Percentiles rank a stretch among this genome's conserved stretches.
Conservation (phyloP, 1,140 invertebrate species). For the Caenorhabditis inopinata region DNA sequence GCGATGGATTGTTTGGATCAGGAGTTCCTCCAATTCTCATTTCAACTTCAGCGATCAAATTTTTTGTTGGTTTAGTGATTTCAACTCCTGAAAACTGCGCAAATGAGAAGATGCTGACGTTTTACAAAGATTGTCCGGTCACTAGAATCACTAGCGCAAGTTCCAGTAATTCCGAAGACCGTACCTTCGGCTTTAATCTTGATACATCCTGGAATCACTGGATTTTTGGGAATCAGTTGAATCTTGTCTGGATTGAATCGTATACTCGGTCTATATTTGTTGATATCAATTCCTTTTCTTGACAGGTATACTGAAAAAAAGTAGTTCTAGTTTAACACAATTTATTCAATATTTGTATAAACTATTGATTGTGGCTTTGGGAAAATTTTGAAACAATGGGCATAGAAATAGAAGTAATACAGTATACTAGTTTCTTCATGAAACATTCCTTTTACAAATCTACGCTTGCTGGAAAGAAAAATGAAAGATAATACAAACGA, state of each 20-base stretch:
- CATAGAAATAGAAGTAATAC: too few species aligned
- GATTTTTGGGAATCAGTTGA: conserved; percentile 65
- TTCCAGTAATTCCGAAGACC: too few species aligned
- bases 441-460: too few species aligned
- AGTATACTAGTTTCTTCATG: too few species aligned
- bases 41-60: conserved; percentile 64
- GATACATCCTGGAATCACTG: conserved; percentile 65
- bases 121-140: too few species aligned
- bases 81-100: conserved; percentile 53
- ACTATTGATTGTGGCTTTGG: too few species aligned
- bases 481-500: too few species aligned
- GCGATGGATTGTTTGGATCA: conserved; percentile 64
- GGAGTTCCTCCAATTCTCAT: conserved; percentile 66
- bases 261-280: conserved; percentile 63
- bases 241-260: conserved; percentile 66
- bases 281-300: conserved; percentile 63
- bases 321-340: too few species aligned
- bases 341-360: too few species aligned
- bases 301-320: conserved; percentile 64
- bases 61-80: conserved; percentile 61
- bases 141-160: background rate
- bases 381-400: too few species aligned
- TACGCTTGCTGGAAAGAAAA: too few species aligned
- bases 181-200: conserved; percentile 65
- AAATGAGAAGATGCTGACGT: too few species aligned